Evolutionary conservation across 2,888 invertebrate genomes (phyloP).

Genomic region (Lypha dubia): DNA sequence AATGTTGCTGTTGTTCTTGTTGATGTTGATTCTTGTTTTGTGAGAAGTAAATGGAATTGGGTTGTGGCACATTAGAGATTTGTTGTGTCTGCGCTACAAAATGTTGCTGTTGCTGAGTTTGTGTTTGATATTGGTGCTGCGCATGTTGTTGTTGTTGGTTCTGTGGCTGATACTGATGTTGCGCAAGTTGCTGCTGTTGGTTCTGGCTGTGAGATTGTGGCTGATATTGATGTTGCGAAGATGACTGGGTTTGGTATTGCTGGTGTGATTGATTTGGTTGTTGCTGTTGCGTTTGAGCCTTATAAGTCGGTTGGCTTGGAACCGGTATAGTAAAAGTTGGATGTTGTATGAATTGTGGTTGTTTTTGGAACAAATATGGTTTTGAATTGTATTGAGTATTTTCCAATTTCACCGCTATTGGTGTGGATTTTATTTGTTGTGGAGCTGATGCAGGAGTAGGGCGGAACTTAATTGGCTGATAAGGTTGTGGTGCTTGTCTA

Average conservation of each 20-base stretch:
- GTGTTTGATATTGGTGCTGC: conserved; percentile 29
- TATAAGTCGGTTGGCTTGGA: conserved; percentile 65
- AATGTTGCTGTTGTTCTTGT: background rate
- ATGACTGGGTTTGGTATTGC: background rate
- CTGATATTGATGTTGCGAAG: conserved; percentile 53
- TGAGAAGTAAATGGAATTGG: conserved; percentile 30
- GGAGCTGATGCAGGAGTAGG: conserved; percentile 78
- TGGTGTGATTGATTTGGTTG: conserved; percentile 48
- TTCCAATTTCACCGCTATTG: conserved; percentile 78
- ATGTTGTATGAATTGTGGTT: conserved; percentile 80
- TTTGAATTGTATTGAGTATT: conserved; percentile 76
- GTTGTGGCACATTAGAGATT: conserved; percentile 39
- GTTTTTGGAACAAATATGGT: conserved; percentile 83
- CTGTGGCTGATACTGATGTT: conserved; percentile 34
- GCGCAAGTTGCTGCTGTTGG: conserved; percentile 40
- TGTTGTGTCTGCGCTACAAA: conserved; percentile 20
- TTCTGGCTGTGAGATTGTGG: background rate
- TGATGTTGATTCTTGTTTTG: conserved; percentile 59
- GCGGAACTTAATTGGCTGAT: conserved; percentile 82
- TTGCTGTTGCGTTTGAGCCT: conserved; percentile 57
- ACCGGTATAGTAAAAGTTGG: conserved; percentile 77
- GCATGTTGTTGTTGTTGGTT: conserved; percentile 23
- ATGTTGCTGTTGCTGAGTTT: conserved; percentile 16
- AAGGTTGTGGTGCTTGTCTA: conserved; percentile 75
- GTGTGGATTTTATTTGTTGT: conserved; percentile 77